Evolutionary conservation across 2,113 vertebrate genomes (phyloP), one percentile per base, ranked within the genome.

Genomic region (Pachycephala philippinensis): DNA sequence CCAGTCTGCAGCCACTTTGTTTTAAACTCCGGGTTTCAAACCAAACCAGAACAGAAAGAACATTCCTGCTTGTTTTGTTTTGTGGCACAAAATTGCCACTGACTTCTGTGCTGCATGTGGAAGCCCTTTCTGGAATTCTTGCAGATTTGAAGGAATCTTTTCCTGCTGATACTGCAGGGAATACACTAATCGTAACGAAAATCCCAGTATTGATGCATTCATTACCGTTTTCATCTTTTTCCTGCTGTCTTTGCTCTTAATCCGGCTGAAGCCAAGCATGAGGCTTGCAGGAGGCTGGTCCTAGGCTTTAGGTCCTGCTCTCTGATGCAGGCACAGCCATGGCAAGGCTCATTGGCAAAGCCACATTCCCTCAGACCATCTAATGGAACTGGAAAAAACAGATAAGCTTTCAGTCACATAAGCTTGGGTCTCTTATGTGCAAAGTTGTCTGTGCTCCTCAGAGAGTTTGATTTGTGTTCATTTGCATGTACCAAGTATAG

Each of bases 381-480:
- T 87, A 35, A 81, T 39, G 26, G 60, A 90, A 59, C 72, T 78
- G 89, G 64, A 81, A 81, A 63, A 77, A 71, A 44, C 19, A 92
- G 68, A 26, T 84, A 89, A 92, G 77, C 50, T 84, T 90, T 61
- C 2, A 4, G 22, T 52, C 9, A 2, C 3, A 2, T 78, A 74
- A 84, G 35, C 28, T 53, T 74, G 45, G 33, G 27, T 88, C 64
- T 77, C 68, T 91, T 66, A 22, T n/a, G 81, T 49, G 54, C 44
- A 39, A 65, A 74, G 52, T 94, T 92, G 60, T 59, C 84, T 87
- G 81, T 61, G 68, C 75, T 84, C 52, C 87, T 95, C 66, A 33
- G 85, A 72, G 69, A 90, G 70, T 79, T 86, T 70, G 87, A 87
- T 91, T 94, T 92, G 42, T 49, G 47, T 84, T 86, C 60, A 88